Percentiles rank a stretch among this genome's conserved stretches.
Conservation (phyloP, 2,888 invertebrate genomes). For the Nipponacmea schrenckii region DNA sequence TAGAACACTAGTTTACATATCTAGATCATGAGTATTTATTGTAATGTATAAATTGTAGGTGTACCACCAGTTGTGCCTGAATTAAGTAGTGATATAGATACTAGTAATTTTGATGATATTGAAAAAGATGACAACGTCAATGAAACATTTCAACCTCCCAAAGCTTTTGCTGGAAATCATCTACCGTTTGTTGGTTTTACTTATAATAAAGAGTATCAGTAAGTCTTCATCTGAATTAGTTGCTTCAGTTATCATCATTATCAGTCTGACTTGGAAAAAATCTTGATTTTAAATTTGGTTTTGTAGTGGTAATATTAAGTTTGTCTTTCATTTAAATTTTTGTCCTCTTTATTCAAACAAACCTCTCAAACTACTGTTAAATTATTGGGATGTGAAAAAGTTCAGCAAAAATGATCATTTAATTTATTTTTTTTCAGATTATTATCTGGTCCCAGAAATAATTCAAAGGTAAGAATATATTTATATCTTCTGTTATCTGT, state of each 20-base stretch:
- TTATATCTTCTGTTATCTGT: neutral
- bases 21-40: too few relatives aligned
- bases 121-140: conserved; percentile 89
- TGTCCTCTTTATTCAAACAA: too few relatives aligned
- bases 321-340: too few relatives aligned
- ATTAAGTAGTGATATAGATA: conserved; percentile 94
- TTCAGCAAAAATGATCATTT: too few relatives aligned
- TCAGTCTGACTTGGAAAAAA: too few relatives aligned
- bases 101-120: conserved; percentile 97
- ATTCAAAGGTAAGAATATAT: neutral
- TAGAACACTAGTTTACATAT: too few relatives aligned
- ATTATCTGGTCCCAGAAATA: neutral
- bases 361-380: too few relatives aligned
- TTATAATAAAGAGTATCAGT: conserved; percentile 84
- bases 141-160: conserved; percentile 94
- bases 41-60: conserved; percentile 46
- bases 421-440: too few relatives aligned
- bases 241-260: too few relatives aligned
- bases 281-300: too few relatives aligned
- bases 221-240: conserved; percentile 28
- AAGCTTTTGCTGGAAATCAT: conserved; percentile 98
- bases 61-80: conserved; percentile 97
- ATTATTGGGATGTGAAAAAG: too few relatives aligned
- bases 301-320: too few relatives aligned
- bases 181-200: conserved; percentile 98